Evolutionary conservation across 2,797 vertebrate species (phyloP).

Genomic region (Leptatherina wallacei): DNA sequence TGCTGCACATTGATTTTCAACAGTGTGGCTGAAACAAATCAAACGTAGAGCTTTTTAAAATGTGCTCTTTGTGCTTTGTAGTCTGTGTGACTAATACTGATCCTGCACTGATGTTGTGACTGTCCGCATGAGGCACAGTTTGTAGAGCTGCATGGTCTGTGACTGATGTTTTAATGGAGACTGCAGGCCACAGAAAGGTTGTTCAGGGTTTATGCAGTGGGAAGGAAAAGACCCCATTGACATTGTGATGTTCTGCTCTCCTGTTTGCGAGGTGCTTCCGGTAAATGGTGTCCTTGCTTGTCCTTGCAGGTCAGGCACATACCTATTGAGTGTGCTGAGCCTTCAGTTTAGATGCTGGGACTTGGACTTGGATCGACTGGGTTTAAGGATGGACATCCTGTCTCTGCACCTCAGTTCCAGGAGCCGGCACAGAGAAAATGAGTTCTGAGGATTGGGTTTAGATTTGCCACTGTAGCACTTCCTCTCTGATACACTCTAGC

Average conservation of each 20-base stretch:
- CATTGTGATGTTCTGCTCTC: conserved; percentile 54
- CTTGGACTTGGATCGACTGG: conserved; percentile 61
- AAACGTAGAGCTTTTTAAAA: conserved; percentile 40
- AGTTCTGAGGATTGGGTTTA: conserved; percentile 81
- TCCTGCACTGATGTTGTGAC: conserved; percentile 44
- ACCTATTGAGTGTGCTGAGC: conserved; percentile 61
- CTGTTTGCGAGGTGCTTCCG: conserved; percentile 33
- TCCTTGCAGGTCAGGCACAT: conserved; percentile 69
- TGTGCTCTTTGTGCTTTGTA: conserved; percentile 34
- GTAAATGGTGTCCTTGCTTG: conserved; percentile 75
- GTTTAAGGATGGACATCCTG: conserved; percentile 75
- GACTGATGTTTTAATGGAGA: conserved; percentile 73
- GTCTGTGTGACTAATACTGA: conserved; percentile 43
- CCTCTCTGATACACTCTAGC: conserved; percentile 77
- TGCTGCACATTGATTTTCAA: conserved; percentile 45
- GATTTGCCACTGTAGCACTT: conserved; percentile 83
- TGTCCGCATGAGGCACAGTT: conserved; percentile 39
- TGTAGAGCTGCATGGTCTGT: conserved; percentile 42
- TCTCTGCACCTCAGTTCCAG: conserved; percentile 57
- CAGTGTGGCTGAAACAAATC: conserved; percentile 30
- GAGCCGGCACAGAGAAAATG: conserved; percentile 75
- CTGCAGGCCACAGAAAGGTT: conserved; percentile 39
- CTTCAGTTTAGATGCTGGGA: conserved; percentile 49
- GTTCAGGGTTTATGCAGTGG: conserved; percentile 60
- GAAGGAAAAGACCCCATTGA: conserved; percentile 70